Conservation (phyloP, 2,113 vertebrate genomes). For the Halichoeres trimaculatus region DNA sequence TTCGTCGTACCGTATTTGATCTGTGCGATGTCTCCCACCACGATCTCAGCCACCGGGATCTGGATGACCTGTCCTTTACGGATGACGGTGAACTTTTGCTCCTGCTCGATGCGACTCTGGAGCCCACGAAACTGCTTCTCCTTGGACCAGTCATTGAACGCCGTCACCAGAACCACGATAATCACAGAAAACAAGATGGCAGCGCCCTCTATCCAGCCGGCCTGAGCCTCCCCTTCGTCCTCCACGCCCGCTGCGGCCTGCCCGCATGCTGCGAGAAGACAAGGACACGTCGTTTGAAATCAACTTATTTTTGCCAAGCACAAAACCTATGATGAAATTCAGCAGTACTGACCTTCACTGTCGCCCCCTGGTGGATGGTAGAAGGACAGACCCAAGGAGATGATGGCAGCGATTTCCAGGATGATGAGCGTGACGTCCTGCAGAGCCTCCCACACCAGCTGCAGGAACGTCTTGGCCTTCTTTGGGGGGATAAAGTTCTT, state of each 20-base stretch:
- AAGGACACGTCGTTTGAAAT: background rate
- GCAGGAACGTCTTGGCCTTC: conserved; percentile 95
- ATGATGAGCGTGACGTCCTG: conserved; percentile 98
- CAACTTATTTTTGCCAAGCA: no score
- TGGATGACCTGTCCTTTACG: conserved; percentile 98
- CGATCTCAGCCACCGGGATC: conserved; percentile 94
- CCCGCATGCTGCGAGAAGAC: conserved; percentile 81
- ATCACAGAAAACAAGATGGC: conserved; percentile 96
- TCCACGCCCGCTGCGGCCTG: conserved; percentile 76
- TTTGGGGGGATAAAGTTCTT: conserved; percentile 96
- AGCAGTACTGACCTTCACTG: conserved; percentile 81
- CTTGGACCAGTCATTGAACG: conserved; percentile 99
- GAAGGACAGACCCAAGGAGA: conserved; percentile 95
- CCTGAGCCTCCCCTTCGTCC: conserved; percentile 92
- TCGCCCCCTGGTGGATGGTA: conserved; percentile 90
- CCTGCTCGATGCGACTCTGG: conserved; percentile 96
- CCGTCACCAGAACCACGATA: conserved; percentile 96
- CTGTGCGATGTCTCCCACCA: conserved; percentile 96
- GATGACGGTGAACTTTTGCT: conserved; percentile 96
- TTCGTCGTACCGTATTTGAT: conserved; percentile 92
- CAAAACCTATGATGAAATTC: no score
- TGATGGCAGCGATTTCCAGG: conserved; percentile 95
- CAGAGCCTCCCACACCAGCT: conserved; percentile 97
- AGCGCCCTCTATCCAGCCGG: conserved; percentile 96
- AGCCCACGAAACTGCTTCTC: conserved; percentile 98